phyloP scores from a whole-genome alignment of 2,888 invertebrate genomes.

The Xestia xanthographa region DNA sequence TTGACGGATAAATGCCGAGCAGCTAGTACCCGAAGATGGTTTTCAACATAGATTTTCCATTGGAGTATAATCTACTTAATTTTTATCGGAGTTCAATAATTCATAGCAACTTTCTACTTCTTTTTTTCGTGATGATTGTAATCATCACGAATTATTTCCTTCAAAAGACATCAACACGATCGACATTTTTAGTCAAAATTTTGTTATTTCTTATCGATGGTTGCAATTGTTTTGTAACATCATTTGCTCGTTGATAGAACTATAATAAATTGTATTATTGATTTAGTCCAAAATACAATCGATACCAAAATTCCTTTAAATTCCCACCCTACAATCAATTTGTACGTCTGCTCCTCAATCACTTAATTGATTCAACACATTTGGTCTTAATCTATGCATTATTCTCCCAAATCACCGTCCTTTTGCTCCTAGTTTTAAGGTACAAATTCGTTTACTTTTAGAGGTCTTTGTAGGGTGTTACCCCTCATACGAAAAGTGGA shows the following conservation, averaged over 20 bases:
- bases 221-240: too few species aligned
- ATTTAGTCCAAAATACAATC: slow-evolving; percentile 14
- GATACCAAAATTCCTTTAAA: slow-evolving; percentile 52
- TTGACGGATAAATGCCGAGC: too few species aligned
- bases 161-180: slow-evolving; percentile 43
- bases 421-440: slow-evolving; percentile 22
- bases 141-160: background rate
- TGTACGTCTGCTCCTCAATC: slow-evolving; percentile 77
- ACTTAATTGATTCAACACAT: slow-evolving; percentile 87
- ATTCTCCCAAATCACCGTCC: slow-evolving; percentile 30
- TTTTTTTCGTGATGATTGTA: too few species aligned
- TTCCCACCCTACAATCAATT: slow-evolving; percentile 59
- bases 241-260: slow-evolving; percentile 5
- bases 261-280: background rate
- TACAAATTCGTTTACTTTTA: slow-evolving; percentile 35
- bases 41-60: too few species aligned
- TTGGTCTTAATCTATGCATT: slow-evolving; percentile 68
- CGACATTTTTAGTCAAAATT: background rate
- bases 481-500: slow-evolving; percentile 74
- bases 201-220: too few species aligned
- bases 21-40: too few species aligned
- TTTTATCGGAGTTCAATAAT: too few species aligned
- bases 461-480: slow-evolving; percentile 41
- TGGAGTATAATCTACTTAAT: too few species aligned
- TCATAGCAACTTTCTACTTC: too few species aligned